Percentiles rank a stretch among this genome's conserved stretches.
Conservation (phyloP, 92 coral and sea anemone genomes). For the Paragorgia papillata region DNA sequence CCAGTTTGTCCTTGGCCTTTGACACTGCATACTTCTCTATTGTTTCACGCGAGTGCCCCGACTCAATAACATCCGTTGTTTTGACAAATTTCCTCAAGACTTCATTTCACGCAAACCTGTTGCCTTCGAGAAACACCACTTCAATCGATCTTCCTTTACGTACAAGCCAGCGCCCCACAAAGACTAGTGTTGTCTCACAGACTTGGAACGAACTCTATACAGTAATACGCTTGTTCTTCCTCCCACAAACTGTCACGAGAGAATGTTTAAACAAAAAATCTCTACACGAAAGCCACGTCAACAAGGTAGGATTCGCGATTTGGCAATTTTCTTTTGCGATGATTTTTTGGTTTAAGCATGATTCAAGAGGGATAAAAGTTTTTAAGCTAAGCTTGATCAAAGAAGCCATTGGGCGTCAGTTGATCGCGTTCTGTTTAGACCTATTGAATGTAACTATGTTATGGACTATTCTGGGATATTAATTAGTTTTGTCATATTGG, state of each 20-base stretch:
- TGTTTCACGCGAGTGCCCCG: conserved; percentile 10
- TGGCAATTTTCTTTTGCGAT: conserved; percentile 16
- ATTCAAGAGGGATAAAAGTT: too few species aligned
- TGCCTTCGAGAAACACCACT: conserved; percentile 4
- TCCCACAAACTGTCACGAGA: not conserved
- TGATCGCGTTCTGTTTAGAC: too few species aligned
- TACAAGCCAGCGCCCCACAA: too few species aligned
- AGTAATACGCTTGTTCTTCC: too few species aligned
- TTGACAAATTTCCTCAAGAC: conserved; percentile 15
- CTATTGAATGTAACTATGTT: too few species aligned
- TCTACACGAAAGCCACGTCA: not conserved
- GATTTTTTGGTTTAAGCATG: too few species aligned
- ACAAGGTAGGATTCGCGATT: not conserved
- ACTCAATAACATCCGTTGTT: conserved; percentile 39
- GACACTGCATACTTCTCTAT: conserved; percentile 16
- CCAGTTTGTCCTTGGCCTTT: conserved; percentile 41
- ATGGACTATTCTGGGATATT: too few species aligned
- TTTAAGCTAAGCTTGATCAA: too few species aligned
- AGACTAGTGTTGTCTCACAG: too few species aligned
- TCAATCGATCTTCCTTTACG: not conserved
- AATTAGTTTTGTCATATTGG: too few species aligned
- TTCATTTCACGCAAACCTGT: conserved; percentile 25
- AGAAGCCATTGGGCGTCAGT: too few species aligned
- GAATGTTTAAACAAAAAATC: not conserved
- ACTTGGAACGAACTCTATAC: too few species aligned